Percentiles rank a stretch among this genome's conserved stretches.
These are phyloP conservation scores for Rutpela maculata DNA, from an alignment of 2,888 invertebrate genomes.

Conservation along the genomic window DNA sequence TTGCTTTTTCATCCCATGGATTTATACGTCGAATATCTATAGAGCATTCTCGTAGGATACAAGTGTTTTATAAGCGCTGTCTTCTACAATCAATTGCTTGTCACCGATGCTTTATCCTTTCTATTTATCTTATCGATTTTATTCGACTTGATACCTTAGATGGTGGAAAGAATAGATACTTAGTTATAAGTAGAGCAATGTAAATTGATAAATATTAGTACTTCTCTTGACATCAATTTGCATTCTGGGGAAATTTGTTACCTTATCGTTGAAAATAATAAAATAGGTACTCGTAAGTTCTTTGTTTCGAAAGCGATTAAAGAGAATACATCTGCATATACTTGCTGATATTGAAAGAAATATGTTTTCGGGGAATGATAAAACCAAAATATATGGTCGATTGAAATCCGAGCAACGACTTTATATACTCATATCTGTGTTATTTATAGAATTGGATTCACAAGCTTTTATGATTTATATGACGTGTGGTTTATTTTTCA, in stretches of 20 bases:
- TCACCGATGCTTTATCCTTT: background rate
- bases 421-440: background rate
- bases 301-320: background rate
- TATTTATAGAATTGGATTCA: background rate
- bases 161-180: background rate
- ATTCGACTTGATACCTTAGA: background rate
- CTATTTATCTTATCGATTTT: background rate
- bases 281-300: background rate
- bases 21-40: background rate
- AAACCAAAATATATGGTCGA: background rate
- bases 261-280: background rate
- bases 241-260: background rate
- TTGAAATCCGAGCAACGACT: background rate
- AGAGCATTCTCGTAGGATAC: background rate
- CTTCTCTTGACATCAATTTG: background rate
- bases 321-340: background rate
- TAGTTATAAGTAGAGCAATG: background rate
- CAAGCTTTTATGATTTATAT: background rate
- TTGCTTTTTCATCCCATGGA: background rate
- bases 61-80: background rate
- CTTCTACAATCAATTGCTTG: background rate
- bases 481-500: background rate
- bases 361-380: background rate
- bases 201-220: background rate
- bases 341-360: background rate